Evolutionary conservation across 1,140 invertebrate species (phyloP).

Genomic region (Pectinophora gossypiella): DNA sequence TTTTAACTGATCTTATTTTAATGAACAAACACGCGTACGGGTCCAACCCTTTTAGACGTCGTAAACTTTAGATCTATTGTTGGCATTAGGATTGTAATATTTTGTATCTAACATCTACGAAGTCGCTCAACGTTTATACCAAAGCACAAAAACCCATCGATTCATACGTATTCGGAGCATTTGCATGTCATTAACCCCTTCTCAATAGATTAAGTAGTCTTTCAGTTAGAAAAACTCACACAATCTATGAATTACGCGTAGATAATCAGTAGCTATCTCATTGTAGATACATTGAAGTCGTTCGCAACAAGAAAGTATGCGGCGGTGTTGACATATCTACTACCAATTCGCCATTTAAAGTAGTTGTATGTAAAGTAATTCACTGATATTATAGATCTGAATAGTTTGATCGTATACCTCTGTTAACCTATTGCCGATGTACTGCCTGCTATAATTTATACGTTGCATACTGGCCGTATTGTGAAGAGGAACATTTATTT

Average conservation of each 20-base stretch:
- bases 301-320: neutral
- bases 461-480: too few species aligned
- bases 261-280: conserved; percentile 17
- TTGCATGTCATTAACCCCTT: conserved; percentile 52
- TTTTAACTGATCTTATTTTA: conserved; percentile 40
- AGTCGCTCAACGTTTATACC: conserved; percentile 74
- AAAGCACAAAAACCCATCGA: conserved; percentile 75
- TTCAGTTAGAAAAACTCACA: conserved; percentile 67
- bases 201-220: conserved; percentile 70
- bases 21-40: conserved; percentile 66
- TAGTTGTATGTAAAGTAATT: conserved; percentile 35
- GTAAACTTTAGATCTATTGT: conserved; percentile 66
- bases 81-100: conserved; percentile 69
- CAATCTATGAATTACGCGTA: conserved; percentile 55
- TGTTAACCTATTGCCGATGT: neutral
- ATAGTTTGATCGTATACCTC: conserved; percentile 14
- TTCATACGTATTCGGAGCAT: conserved; percentile 58
- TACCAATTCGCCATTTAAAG: conserved; percentile 46
- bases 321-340: conserved; percentile 13
- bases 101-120: conserved; percentile 50
- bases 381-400: conserved; percentile 42
- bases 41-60: conserved; percentile 71
- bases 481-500: too few species aligned
- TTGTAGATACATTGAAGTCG: conserved; percentile 10
- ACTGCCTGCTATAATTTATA: neutral